These are phyloP conservation scores for Electrona antarctica DNA, from an alignment of 2,113 vertebrate genomes.

Conservation along the genomic window DNA sequence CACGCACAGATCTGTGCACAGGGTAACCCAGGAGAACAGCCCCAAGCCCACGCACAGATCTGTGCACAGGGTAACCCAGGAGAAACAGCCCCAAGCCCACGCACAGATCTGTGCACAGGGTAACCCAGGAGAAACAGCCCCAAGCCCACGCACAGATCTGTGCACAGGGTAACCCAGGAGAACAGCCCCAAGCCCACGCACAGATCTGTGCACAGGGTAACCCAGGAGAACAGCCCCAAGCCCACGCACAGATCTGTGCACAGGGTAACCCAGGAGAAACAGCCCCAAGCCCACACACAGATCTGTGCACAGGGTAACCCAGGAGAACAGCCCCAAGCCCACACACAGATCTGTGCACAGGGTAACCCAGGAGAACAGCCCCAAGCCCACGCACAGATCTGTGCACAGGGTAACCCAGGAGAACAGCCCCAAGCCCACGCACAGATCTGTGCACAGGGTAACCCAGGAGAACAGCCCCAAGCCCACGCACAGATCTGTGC, in stretches of 20 bases:
- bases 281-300: not conserved
- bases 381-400: not conserved
- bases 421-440: not conserved
- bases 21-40: constrained; percentile 9
- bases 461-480: constrained; percentile 1
- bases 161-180: constrained; percentile 6
- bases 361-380: constrained; percentile 10
- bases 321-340: not conserved
- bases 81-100: not conserved
- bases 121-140: constrained; percentile 9
- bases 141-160: not conserved
- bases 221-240: not conserved
- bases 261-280: constrained; percentile 1
- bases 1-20: not conserved
- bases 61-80: constrained; percentile 5
- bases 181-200: not conserved
- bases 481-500: not conserved
- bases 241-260: not conserved
- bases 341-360: not conserved
- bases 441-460: constrained; percentile 3
- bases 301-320: constrained; percentile 5
- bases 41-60: not conserved
- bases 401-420: constrained; percentile 12
- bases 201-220: constrained; percentile 4
- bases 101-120: constrained; percentile 1